Evolutionary conservation across 2,888 invertebrate genomes (phyloP).

Genomic region (Parnassius mnemosyne): DNA sequence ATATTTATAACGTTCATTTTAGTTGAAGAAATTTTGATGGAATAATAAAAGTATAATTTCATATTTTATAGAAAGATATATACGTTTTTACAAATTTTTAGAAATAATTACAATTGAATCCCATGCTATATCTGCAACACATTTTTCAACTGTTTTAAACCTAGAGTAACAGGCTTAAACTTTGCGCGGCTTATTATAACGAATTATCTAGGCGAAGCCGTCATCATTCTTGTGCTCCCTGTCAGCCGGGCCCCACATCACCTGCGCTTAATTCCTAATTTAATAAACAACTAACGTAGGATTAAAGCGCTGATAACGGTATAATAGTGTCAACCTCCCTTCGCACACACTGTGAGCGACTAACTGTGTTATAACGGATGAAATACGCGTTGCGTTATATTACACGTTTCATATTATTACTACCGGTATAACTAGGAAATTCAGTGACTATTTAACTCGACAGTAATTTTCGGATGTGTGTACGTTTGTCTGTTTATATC

Average conservation of each 20-base stretch:
- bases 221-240: constrained; percentile 25
- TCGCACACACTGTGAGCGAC: constrained; percentile 13
- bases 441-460: too few species aligned
- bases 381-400: constrained; percentile 1
- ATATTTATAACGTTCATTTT: too few species aligned
- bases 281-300: constrained; percentile 29
- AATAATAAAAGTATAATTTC: too few species aligned
- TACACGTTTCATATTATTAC: background rate
- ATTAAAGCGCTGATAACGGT: constrained; percentile 27
- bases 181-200: constrained; percentile 20
- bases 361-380: constrained; percentile 6
- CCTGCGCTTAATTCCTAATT: constrained; percentile 28
- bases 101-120: too few species aligned
- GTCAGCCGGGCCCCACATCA: constrained; percentile 26
- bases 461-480: too few species aligned
- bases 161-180: constrained; percentile 1
- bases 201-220: constrained; percentile 22
- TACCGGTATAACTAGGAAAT: too few species aligned
- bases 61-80: too few species aligned
- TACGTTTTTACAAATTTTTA: too few species aligned
- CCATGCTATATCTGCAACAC: background rate
- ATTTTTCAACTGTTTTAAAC: constrained; percentile 13
- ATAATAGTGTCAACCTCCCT: constrained; percentile 25
- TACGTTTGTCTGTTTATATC: too few species aligned
- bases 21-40: too few species aligned